These are phyloP conservation scores for Trinectes maculatus DNA, from an alignment of 2,113 vertebrate species.

Conservation along the genomic window DNA sequence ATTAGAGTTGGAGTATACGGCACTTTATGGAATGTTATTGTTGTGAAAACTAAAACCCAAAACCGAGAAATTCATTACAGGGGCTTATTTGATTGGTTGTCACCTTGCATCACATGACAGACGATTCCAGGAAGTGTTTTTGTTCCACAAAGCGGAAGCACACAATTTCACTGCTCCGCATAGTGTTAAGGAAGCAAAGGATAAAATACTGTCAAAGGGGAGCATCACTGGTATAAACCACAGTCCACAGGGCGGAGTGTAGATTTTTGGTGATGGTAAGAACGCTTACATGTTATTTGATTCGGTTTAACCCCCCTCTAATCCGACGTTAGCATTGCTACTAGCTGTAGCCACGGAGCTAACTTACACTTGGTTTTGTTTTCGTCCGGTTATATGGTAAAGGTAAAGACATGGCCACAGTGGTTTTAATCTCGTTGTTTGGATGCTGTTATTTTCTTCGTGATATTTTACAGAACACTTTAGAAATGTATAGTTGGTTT, in stretches of 20 bases:
- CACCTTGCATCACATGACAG: constrained; percentile 50
- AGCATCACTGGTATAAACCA: neutral
- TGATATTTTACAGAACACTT: too few species aligned
- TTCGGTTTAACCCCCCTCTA: neutral
- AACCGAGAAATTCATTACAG: too few species aligned
- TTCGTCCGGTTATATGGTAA: constrained; percentile 18
- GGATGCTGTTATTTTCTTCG: neutral
- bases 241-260: neutral
- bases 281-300: neutral
- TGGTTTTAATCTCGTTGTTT: neutral
- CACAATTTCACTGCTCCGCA: constrained; percentile 22
- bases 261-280: constrained; percentile 37
- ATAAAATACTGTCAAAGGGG: constrained; percentile 6
- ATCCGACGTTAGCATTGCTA: constrained; percentile 39
- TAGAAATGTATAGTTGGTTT: too few species aligned
- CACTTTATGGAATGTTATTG: too few species aligned
- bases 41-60: too few species aligned
- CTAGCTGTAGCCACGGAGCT: constrained; percentile 56
- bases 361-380: constrained; percentile 30
- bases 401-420: neutral
- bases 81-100: constrained; percentile 51
- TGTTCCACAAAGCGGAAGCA: constrained; percentile 69
- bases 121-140: constrained; percentile 69
- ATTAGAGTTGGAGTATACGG: too few species aligned
- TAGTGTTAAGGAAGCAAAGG: constrained; percentile 23